Base-by-base conservation (phyloP, 2,888 invertebrate species). In the Chrysodeixis includens region DNA sequence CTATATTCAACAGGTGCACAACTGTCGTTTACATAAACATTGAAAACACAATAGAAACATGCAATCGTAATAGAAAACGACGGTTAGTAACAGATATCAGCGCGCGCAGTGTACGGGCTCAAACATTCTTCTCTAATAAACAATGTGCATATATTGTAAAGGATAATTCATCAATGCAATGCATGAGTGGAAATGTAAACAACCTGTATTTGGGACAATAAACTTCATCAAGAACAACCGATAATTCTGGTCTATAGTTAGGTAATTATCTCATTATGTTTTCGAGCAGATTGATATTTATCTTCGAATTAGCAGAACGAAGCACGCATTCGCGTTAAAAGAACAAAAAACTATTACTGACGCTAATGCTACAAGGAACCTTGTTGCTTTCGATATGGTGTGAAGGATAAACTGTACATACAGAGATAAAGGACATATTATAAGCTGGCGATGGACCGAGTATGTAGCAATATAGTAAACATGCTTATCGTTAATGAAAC, bases 191-290 rank as follows among this genome's bases (percentile, higher is more conserved):
- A 80, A 76, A 82, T 88, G 92, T 90, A 90, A 93, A 93, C 89
- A 93, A 93, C 92, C 93, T 90, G 86, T 86, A 94, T 91, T 85
- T 90, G 78, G 94, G 86, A 85, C 93, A 91, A 92, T 90, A 93
- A 93, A 93, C 94, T 90, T 84, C 90, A 93, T 90, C 91, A 93
- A 92, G 92, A 91, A 90, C 93, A 82, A 78, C 77, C 86, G 87
- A 90, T 91, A 87, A 87, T 86, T 86, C 80, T 87, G 86, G 84
- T 85, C 83, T 87, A 91, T 92, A 88, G 87, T 86, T 90, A 87
- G 90, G 84, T 86, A 88, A 89, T 92, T 91, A 91, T 92, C 89
- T 89, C 84, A 90, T 90, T 90, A 88, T 88, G 87, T 88, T 89
- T 90, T 88, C 83, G 82, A 87, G 81, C 78, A 82, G 84, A 87